These are phyloP conservation scores for Hippocampus zosterae DNA, from an alignment of 2,113 vertebrate genomes.

Conservation along the genomic window DNA sequence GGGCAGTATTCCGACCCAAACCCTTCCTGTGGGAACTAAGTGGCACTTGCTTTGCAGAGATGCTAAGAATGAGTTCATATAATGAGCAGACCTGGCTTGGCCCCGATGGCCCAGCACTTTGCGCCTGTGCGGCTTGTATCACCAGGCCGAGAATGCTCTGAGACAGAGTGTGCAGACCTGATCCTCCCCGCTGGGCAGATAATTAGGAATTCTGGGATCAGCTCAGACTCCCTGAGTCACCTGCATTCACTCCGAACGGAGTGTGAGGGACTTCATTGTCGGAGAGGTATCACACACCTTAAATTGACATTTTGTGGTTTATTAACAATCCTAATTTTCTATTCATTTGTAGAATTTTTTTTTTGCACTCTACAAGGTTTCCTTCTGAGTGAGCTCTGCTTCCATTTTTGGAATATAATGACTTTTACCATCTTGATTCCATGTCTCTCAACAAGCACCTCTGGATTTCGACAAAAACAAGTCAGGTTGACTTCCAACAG, in stretches of 20 bases:
- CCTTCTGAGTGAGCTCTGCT: too few species aligned
- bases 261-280: conserved; percentile 74
- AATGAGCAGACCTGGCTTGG: conserved; percentile 75
- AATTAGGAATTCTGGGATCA: conserved; percentile 81
- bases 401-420: background rate
- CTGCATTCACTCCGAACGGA: conserved; percentile 75
- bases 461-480: background rate
- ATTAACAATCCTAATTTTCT: background rate
- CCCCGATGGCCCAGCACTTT: conserved; percentile 66
- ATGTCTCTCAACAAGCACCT: background rate
- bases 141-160: conserved; percentile 60
- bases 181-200: conserved; percentile 71
- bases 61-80: conserved; percentile 76
- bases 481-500: background rate
- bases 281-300: conserved; percentile 65
- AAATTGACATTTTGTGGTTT: background rate
- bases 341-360: background rate
- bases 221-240: conserved; percentile 76
- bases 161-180: conserved; percentile 65
- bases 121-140: conserved; percentile 68
- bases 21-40: conserved; percentile 72
- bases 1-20: conserved; percentile 62
- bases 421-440: background rate
- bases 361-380: background rate
- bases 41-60: conserved; percentile 78